These are phyloP conservation scores for Dendroctonus valens DNA, from an alignment of 1,140 invertebrate genomes.

Conservation along the genomic window DNA sequence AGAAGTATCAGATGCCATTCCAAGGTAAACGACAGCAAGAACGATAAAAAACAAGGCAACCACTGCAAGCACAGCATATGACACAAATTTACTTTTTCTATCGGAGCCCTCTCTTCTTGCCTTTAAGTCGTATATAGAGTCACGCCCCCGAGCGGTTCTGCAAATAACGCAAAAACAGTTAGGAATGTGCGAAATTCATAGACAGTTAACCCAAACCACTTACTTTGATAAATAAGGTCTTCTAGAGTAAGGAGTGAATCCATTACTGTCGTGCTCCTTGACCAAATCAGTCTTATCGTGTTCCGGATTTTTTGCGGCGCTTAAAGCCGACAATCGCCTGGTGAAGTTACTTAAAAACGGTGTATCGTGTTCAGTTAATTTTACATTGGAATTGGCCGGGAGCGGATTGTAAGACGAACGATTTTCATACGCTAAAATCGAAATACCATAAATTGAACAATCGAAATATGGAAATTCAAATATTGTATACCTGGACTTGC, in stretches of 20 bases:
- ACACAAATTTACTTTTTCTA: constrained; percentile 63
- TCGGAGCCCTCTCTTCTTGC: constrained; percentile 52
- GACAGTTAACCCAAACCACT: constrained; percentile 12
- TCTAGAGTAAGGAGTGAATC: constrained; percentile 24
- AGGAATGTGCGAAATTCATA: neutral
- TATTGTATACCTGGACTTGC: constrained; percentile 23
- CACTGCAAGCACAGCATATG: constrained; percentile 60
- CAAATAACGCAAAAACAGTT: constrained; percentile 27
- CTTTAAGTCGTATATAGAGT: constrained; percentile 53
- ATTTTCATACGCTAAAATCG: constrained; percentile 35
- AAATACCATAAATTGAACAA: neutral
- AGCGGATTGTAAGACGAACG: constrained; percentile 21
- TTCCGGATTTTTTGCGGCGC: constrained; percentile 50
- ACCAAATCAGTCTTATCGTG: constrained; percentile 44
- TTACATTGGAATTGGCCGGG: neutral
- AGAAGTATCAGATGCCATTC: constrained; percentile 52
- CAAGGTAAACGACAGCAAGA: constrained; percentile 65
- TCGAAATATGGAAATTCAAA: neutral
- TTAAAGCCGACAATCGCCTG: constrained; percentile 57
- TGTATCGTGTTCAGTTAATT: constrained; percentile 51
- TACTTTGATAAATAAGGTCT: constrained; percentile 35
- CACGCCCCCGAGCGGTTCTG: constrained; percentile 46
- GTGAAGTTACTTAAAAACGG: constrained; percentile 69
- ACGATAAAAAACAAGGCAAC: constrained; percentile 65
- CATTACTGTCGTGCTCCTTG: constrained; percentile 47